Base-by-base conservation (phyloP, 2,888 invertebrate genomes). In the Ophraella communa region DNA sequence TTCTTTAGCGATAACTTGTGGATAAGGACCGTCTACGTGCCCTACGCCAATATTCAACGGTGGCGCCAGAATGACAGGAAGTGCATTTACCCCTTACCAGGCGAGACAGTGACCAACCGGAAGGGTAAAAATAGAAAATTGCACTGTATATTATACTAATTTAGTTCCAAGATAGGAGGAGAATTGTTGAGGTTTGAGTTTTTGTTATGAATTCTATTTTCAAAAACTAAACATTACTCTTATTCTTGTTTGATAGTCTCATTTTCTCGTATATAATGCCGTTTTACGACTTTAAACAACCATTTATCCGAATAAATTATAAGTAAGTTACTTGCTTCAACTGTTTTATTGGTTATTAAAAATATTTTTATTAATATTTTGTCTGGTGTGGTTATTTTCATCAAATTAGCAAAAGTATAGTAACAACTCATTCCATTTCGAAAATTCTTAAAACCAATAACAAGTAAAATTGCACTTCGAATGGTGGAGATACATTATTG, bases 71-170 rank as follows among this genome's bases (percentile, higher is more conserved):
- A 20, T 18, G 35, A 10, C 35, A 35, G 54, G 54, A 54, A 54
- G 54, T 54, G 54, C 54, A 54, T 54, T 54, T 54, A 54, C 54
- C 54, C 54, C 39, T 39, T 20, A 49, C 44, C 55, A 51, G 24
- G 27, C 49, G 55, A 55, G 64, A 57, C 54, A 59, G 49, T 64
- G 59, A 45, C 64, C 64, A 64, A 33, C 44, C 54, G 55, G 55
- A 64, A 64, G 64, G 64, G 64, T 55, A 64, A 59, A 59, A 59
- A 59, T 64, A 59, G 64, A 59, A 59, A 64, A 59, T 21, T 23
- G 23, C 27, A 51, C 10, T 51, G 49, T 8, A 27, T 49, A 21
- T 49, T 49, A 49, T 23, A 8, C 24, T 27, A n/a, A 49, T 49
- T 57, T 49, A 8, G 7, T 33, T 49, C 18, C 23, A 58, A 14